Percentiles rank a stretch among this genome's conserved stretches.
phyloP scores from a whole-genome alignment of 2,888 invertebrate species.

The Drosophila parthenogenetica region DNA sequence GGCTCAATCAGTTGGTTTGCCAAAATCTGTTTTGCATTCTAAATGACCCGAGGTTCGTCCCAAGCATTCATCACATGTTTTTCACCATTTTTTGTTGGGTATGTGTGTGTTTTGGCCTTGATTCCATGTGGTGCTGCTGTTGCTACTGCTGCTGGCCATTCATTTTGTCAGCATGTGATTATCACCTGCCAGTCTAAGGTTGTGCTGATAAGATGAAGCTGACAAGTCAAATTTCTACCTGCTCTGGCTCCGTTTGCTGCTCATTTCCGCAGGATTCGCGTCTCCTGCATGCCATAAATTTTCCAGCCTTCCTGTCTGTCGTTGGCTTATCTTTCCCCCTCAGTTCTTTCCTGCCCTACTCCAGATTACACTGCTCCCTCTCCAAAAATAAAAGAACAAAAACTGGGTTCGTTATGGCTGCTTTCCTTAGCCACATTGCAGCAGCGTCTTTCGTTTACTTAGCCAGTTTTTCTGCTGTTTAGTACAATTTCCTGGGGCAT shows the following conservation, averaged over 20 bases:
- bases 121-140: conserved; percentile 22
- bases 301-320: conserved; percentile 54
- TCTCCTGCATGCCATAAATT: conserved; percentile 73
- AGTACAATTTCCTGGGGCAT: conserved; percentile 74
- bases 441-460: conserved; percentile 42
- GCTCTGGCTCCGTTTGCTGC: conserved; percentile 38
- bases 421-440: conserved; percentile 50
- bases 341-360: no score
- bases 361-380: no score
- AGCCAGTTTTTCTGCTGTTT: conserved; percentile 58
- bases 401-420: conserved; percentile 54
- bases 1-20: conserved; percentile 3
- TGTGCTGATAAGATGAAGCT: conserved; percentile 29
- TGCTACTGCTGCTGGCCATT: conserved; percentile 24
- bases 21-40: conserved; percentile 43
- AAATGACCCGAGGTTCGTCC: conserved; percentile 40
- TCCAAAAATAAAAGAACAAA: conserved; percentile 6
- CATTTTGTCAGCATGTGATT: conserved; percentile 56
- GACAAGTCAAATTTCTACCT: conserved; percentile 28
- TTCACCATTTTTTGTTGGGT: conserved; percentile 9
- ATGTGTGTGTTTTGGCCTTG: neutral
- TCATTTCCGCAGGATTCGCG: conserved; percentile 72
- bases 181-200: conserved; percentile 68
- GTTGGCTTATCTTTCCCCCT: conserved; percentile 61
- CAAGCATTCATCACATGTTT: conserved; percentile 5